phyloP scores from a whole-genome alignment of 2,113 vertebrate species.

The Campylomormyrus numenius region DNA sequence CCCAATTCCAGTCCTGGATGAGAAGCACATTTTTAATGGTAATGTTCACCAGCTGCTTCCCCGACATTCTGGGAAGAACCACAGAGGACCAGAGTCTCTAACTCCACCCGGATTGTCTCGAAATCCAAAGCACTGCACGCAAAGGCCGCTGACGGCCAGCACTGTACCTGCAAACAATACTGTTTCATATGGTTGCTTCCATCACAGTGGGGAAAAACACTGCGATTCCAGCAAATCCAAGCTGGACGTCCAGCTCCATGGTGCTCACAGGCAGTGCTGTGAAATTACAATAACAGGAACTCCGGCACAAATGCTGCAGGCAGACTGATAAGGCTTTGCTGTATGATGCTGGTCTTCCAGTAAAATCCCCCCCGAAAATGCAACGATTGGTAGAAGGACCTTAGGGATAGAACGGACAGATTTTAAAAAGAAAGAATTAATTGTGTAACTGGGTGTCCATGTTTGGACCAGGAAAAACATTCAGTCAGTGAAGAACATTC shows the following conservation, averaged over 20 bases:
- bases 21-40: not conserved
- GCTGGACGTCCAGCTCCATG: no score
- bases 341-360: slow-evolving; percentile 27
- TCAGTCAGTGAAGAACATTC: not conserved
- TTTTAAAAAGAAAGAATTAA: not conserved
- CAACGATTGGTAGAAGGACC: not conserved
- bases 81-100: slow-evolving; percentile 32
- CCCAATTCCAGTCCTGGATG: not conserved
- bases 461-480: not conserved
- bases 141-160: slow-evolving; percentile 43
- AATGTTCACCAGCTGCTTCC: not conserved
- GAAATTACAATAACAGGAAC: slow-evolving; percentile 64
- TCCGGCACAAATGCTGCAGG: slow-evolving; percentile 48
- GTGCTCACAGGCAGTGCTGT: not conserved
- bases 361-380: not conserved
- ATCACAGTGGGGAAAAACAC: slow-evolving; percentile 32
- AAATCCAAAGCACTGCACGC: slow-evolving; percentile 50
- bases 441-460: slow-evolving; percentile 24
- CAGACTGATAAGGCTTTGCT: slow-evolving; percentile 54
- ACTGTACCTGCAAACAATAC: slow-evolving; percentile 55
- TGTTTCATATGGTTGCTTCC: slow-evolving; percentile 33
- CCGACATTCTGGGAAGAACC: not conserved
- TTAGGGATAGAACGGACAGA: not conserved
- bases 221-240: not conserved
- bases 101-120: slow-evolving; percentile 52